Evolutionary conservation across 2,797 vertebrate genomes (phyloP), one percentile per base, ranked within the genome.

Genomic region (Pangasius macronema): DNA sequence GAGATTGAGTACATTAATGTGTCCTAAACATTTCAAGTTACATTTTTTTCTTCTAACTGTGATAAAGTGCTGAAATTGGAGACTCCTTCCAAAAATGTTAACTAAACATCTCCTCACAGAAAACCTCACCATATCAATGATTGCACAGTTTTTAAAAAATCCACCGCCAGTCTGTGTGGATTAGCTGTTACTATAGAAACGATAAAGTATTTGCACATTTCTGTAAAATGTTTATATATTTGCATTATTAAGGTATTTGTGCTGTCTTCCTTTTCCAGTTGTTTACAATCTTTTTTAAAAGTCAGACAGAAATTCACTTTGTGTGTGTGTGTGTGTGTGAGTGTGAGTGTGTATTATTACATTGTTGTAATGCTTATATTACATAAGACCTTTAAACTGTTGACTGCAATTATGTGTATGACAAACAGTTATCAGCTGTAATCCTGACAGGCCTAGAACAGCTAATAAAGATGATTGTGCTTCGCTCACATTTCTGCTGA

Each of bases 401-500:
- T 57, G 70, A 70, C 59, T 33, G 16, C 83, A 73, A 30, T 68
- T 18, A 14, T 30, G 36, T 70, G 79, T 82, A 79, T 49, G 55
- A 80, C 18, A 53, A n/a, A 6, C 36, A n/a, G 42, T 46, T 11
- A 9, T 27, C 16, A 42, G 79, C 57, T 16, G 7, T 30, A 30
- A 30, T 67, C 22, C 24, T 18, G 22, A 63, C 24, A 82, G 36
- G 1, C 1, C 1, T 63, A 9, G 13, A 42, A 9, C 24, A 63
- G 36, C 22, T 81, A 10, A 42, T 63, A 6, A 42, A 27, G 33
- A 81, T 0, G 36, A 42, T 0, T 4, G 11, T 27, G 22, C 2
- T 77, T 79, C n/a, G 33, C 24, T 3, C 72, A 61, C 18, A 36
- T 42, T 63, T 84, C 16, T 86, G 39, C 90, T 92, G 91, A 91